phyloP scores from a whole-genome alignment of 2,797 vertebrate species.

The Sebastiscus albofasciatus region DNA sequence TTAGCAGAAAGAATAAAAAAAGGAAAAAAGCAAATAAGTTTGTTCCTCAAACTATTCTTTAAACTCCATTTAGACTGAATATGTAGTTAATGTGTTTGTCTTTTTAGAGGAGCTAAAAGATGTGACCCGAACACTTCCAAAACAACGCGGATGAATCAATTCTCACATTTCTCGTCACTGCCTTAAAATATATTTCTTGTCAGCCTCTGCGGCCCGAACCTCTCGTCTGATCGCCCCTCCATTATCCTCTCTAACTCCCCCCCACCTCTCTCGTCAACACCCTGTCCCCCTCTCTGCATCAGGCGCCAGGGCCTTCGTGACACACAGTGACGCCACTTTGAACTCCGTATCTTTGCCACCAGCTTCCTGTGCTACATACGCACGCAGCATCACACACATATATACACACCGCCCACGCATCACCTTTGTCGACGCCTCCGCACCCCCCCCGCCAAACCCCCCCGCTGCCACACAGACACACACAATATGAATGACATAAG shows the following conservation, averaged over 20 bases:
- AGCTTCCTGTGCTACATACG: constrained; percentile 23
- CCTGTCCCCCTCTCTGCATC: not conserved
- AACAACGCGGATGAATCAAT: constrained; percentile 8
- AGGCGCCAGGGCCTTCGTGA: constrained; percentile 9
- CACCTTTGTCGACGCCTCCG: constrained; percentile 45
- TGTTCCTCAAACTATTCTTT: not conserved
- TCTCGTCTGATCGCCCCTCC: constrained; percentile 4
- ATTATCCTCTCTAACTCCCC: not conserved
- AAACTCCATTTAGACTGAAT: not conserved
- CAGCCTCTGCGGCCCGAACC: not conserved
- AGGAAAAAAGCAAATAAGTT: not conserved
- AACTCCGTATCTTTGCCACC: constrained; percentile 43
- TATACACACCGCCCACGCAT: constrained; percentile 36
- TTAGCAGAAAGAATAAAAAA: not conserved
- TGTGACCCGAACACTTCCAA: not conserved
- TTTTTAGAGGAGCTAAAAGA: not conserved
- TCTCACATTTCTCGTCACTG: not conserved
- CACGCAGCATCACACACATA: constrained; percentile 12
- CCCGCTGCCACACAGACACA: constrained; percentile 10
- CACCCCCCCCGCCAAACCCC: not conserved
- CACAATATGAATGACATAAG: constrained; percentile 42
- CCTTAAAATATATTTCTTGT: constrained; percentile 17
- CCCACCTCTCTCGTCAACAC: not conserved
- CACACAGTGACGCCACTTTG: constrained; percentile 49
- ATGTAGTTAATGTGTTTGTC: not conserved